Evolutionary conservation across 2,113 vertebrate genomes (phyloP), one percentile per base, ranked within the genome.

Genomic region (Orycteropus afer): DNA sequence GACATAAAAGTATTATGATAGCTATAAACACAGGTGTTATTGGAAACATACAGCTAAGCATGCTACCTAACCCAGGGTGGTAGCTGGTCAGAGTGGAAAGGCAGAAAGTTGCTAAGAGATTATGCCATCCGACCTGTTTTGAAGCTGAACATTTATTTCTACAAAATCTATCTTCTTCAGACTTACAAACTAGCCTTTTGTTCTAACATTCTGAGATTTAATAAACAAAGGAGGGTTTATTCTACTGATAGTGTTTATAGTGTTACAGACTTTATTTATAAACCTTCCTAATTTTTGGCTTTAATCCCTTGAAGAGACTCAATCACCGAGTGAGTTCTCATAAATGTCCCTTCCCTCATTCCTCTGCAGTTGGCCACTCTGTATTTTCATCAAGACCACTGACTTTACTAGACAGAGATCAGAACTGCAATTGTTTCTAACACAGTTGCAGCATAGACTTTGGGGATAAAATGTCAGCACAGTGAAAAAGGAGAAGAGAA

Each of bases 171-270:
- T 86, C 49, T 91, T 93, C 63, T 49, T 86, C 40, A 57, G 65
- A 85, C 47, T 65, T 80, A 80, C 73, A 65, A 85, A 86, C 27
- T 55, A 65, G 53, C 15, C 47, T 73, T 87, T 55, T 85, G 80
- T 89, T 80, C 80, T 74, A 95, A 47, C 17, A 78, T 55, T 83
- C 22, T 63, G 63, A 89, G 79, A 92, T 63, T 73, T 79, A 84
- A 69, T 71, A 89, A 93, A 67, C 57, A 87, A 95, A 53, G 55
- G 37, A 61, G 45, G 78, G 86, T 93, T 93, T 89, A 80, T 73
- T 57, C 57, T 89, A 57, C 34, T 49, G 63, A 73, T 47, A 89
- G 13, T 87, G 47, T 89, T 93, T 95, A 59, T 20, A 95, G 63
- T 93, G 89, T 85, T 86, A 85, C 5, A 74, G 77, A 89, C 74